Percentiles rank a stretch among this genome's conserved stretches.
These are phyloP conservation scores for Callipepla californica DNA, from an alignment of 2,113 vertebrate genomes.

Conservation along the genomic window DNA sequence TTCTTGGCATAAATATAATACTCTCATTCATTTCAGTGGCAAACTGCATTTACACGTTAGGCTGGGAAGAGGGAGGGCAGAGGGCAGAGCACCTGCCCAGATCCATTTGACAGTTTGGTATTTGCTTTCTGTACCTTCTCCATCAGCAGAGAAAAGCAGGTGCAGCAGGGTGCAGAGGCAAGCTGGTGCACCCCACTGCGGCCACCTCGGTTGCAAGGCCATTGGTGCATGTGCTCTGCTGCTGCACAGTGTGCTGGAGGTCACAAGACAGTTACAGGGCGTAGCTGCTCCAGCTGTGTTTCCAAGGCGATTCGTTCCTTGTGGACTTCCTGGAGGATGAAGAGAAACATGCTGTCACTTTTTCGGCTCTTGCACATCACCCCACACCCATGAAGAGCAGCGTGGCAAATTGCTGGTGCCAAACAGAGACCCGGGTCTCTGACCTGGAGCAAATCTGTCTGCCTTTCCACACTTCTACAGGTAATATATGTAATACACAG, in stretches of 20 bases:
- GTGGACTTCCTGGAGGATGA: slow-evolving; percentile 87
- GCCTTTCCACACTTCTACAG: not conserved
- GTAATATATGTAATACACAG: not conserved
- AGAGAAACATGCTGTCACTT: not conserved
- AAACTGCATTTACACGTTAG: slow-evolving; percentile 49
- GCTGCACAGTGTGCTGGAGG: not conserved
- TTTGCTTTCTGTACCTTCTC: slow-evolving; percentile 61
- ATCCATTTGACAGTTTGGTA: slow-evolving; percentile 28
- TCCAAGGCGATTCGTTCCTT: slow-evolving; percentile 93
- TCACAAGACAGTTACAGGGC: slow-evolving; percentile 90
- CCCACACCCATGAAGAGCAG: not conserved
- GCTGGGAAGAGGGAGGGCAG: slow-evolving; percentile 31
- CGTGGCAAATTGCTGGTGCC: not conserved
- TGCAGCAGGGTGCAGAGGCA: not conserved
- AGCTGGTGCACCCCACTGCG: not conserved
- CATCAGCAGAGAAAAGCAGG: slow-evolving; percentile 24
- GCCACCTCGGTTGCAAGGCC: slow-evolving; percentile 8
- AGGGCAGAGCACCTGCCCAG: slow-evolving; percentile 4
- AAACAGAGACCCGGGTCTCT: not conserved
- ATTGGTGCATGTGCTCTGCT: not conserved
- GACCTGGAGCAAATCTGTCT: not conserved
- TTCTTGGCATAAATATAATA: slow-evolving; percentile 76
- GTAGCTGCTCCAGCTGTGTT: slow-evolving; percentile 91
- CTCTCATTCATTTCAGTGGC: slow-evolving; percentile 55
- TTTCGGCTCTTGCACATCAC: accelerated